Evolutionary conservation across 2,888 invertebrate species (phyloP).

Genomic region (Heliconius cydno): DNA sequence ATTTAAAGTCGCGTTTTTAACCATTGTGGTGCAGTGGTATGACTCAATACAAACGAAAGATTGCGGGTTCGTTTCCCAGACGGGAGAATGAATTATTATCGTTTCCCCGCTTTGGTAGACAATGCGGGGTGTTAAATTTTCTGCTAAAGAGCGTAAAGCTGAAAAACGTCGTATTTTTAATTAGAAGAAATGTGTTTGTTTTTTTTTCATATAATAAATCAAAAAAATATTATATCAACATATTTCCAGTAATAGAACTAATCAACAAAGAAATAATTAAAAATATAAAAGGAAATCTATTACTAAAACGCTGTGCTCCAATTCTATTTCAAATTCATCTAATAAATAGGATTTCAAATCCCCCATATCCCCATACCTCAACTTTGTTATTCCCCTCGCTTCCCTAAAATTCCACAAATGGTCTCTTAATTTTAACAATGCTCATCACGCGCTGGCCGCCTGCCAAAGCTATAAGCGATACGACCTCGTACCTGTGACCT

Average conservation of each 20-base stretch:
- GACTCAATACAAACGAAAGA: neutral
- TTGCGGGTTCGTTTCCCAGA: neutral
- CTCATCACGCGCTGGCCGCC: slow-evolving; percentile 41
- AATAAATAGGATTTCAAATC: neutral
- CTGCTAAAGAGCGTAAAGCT: neutral
- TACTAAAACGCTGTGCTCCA: neutral
- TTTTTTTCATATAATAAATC: too few species aligned
- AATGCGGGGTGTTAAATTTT: too few species aligned
- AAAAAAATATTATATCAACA: neutral
- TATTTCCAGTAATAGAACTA: neutral
- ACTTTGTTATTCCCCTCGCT: neutral
- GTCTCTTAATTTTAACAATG: slow-evolving; percentile 25
- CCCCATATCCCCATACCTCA: neutral
- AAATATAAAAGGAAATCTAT: neutral
- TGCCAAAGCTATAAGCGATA: slow-evolving; percentile 40
- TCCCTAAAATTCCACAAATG: slow-evolving; percentile 13
- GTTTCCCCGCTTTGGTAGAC: too few species aligned
- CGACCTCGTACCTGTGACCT: slow-evolving; percentile 45
- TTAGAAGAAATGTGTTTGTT: neutral
- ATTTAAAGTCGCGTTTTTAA: neutral
- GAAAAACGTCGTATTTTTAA: neutral
- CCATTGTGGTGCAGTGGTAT: neutral
- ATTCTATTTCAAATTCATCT: neutral
- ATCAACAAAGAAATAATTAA: neutral
- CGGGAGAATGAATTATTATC: neutral